Percentiles rank a stretch among this genome's conserved stretches.
phyloP scores from a whole-genome alignment of 2,113 vertebrate species.

The Bubo scandiacus region DNA sequence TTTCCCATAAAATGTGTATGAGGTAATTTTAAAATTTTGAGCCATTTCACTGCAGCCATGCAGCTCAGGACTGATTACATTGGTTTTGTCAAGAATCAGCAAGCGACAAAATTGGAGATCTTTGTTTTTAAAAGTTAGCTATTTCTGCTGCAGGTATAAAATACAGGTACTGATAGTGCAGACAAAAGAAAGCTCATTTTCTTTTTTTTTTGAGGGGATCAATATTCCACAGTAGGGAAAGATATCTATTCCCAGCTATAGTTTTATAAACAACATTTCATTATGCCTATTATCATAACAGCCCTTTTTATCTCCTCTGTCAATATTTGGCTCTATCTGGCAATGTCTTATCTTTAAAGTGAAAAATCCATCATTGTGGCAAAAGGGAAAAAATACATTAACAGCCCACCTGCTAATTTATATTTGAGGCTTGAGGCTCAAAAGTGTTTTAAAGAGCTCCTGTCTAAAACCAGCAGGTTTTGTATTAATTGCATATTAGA shows the following conservation, averaged over 20 bases:
- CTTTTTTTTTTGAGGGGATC: not conserved
- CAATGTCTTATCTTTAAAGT: conserved; percentile 32
- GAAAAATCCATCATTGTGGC: conserved; percentile 22
- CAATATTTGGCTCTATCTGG: conserved; percentile 45
- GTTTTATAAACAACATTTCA: conserved; percentile 45
- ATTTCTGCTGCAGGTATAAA: not conserved
- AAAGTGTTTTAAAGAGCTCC: not conserved
- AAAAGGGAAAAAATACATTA: not conserved
- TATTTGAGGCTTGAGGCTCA: not conserved
- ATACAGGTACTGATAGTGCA: not conserved
- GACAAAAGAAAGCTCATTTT: not conserved
- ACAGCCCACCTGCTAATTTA: not conserved
- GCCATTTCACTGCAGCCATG: accelerated
- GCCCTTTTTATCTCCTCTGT: conserved; percentile 53
- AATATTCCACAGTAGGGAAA: not conserved
- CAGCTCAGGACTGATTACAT: not conserved
- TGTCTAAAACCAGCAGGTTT: not conserved
- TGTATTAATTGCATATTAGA: not conserved
- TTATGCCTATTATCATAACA: conserved; percentile 56
- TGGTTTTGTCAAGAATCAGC: not conserved
- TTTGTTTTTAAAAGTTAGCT: not conserved
- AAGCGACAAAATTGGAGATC: not conserved
- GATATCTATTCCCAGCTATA: not conserved
- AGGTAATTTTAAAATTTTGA: not conserved
- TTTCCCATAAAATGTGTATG: accelerated